Conservation (phyloP, 1,140 invertebrate genomes). For the Eumaeus atala region DNA sequence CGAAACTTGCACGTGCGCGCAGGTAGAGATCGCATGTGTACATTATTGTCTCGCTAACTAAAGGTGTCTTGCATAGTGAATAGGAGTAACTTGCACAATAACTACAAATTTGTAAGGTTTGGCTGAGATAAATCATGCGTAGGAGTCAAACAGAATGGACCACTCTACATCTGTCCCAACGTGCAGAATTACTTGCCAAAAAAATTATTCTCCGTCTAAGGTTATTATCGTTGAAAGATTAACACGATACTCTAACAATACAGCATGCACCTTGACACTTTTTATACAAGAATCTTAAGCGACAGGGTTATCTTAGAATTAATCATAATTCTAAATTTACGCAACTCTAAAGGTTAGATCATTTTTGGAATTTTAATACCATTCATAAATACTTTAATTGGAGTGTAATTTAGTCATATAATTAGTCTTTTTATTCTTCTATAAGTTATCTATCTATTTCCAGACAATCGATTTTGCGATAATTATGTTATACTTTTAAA, state of each 20-base stretch:
- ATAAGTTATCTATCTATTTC: neutral
- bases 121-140: conserved; percentile 59
- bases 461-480: too few relatives aligned
- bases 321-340: conserved; percentile 18
- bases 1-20: conserved; percentile 65
- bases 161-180: conserved; percentile 61
- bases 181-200: conserved; percentile 45
- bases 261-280: conserved; percentile 59
- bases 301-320: conserved; percentile 7
- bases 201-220: conserved; percentile 51
- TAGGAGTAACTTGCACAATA: conserved; percentile 63
- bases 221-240: conserved; percentile 66
- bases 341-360: conserved; percentile 7
- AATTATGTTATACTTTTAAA: too few relatives aligned
- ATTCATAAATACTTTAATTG: conserved; percentile 8
- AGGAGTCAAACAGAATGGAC: conserved; percentile 52
- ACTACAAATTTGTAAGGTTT: conserved; percentile 38
- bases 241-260: conserved; percentile 63
- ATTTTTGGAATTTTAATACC: conserved; percentile 7
- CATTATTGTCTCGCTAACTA: conserved; percentile 49
- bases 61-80: conserved; percentile 59
- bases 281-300: conserved; percentile 29
- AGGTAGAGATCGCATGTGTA: conserved; percentile 66
- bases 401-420: neutral
- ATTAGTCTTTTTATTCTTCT: neutral